Base-by-base conservation (phyloP, 2,113 vertebrate species). In the Zosterops lateralis region DNA sequence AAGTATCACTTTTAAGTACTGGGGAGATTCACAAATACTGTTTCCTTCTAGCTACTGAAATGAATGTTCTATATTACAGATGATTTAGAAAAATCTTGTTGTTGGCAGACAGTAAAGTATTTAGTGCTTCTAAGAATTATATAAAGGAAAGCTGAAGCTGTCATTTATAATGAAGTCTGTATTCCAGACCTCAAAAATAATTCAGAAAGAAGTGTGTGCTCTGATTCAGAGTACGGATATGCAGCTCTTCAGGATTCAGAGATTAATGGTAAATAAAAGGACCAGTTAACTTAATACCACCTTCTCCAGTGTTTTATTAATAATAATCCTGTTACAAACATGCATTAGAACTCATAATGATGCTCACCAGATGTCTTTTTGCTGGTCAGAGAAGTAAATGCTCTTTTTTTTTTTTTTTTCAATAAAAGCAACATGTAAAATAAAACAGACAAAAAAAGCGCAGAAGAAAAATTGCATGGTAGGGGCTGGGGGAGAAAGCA, bases 351-450 rank as follows among this genome's bases (percentile, higher is more conserved):
- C 67, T 91, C 87, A 64, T 47, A 60, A 20, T 80, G 78, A 90
- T 95, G 64, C 32, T 95, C 48, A 89, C 75, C 93, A 96, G 94
- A 94, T 94, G 84, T 83, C 68, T 83, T 89, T 87, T 77, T 83
- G 38, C 78, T 82, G 32, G 31, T 93, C 53, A 67, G 71, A 82
- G 83, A 95, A 83, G 47, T 87, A 92, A 94, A 73, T 34, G 31
- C 34, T 90, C 73, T 56, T 50, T 91, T 6, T 50, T 75, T 75
- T 73, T 36, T 65, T 50, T 47, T 65, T 50, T 47, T 13, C 50
- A 76, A 53, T 87, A 80, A 95, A 93, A 87, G 38, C 47, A 90
- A 83, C 45, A 89, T 45, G 47, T 87, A 92, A 96, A 95, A 77
- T 88, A 83, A 90, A 94, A 54, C 84, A 89, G 81, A 79, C 47